These are phyloP conservation scores for Hirtodrosophila trivittata DNA, from an alignment of 2,888 invertebrate genomes.

Conservation along the genomic window DNA sequence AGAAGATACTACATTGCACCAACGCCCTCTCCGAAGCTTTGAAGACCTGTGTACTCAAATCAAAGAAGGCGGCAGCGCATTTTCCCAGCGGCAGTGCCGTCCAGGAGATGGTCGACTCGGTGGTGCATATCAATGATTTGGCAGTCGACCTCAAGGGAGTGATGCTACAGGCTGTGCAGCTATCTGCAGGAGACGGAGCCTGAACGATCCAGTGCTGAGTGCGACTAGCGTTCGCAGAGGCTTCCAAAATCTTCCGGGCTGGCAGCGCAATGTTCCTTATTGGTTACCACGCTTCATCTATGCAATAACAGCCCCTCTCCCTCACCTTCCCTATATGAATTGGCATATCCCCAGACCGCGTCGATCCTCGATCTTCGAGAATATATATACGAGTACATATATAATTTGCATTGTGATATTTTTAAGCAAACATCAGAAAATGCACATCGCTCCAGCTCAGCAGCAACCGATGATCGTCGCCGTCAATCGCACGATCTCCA, in stretches of 20 bases:
- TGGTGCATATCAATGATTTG: constrained; percentile 92
- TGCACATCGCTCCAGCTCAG: constrained; percentile 43
- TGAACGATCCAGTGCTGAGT: constrained; percentile 41
- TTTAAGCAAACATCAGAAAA: constrained; percentile 64
- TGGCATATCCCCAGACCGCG: constrained; percentile 57
- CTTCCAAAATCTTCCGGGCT: constrained; percentile 77
- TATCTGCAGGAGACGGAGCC: constrained; percentile 69
- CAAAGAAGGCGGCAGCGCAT: constrained; percentile 95
- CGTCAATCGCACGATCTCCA: constrained; percentile 35
- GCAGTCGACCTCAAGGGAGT: constrained; percentile 92
- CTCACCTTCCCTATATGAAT: constrained; percentile 29
- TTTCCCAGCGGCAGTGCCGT: constrained; percentile 96
- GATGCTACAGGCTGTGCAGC: constrained; percentile 88
- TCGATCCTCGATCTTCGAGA: constrained; percentile 29
- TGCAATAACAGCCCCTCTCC: constrained; percentile 17
- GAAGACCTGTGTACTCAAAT: constrained; percentile 92
- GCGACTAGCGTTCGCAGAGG: constrained; percentile 22
- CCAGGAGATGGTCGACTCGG: constrained; percentile 96
- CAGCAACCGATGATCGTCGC: constrained; percentile 40
- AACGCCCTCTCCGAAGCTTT: constrained; percentile 92
- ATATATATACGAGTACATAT: no score
- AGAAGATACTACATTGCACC: constrained; percentile 89
- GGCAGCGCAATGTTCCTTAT: constrained; percentile 59
- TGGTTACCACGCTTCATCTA: constrained; percentile 40
- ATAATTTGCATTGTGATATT: constrained; percentile 70